Conservation (phyloP, 2,797 vertebrate genomes). For the Apodemus agrarius region DNA sequence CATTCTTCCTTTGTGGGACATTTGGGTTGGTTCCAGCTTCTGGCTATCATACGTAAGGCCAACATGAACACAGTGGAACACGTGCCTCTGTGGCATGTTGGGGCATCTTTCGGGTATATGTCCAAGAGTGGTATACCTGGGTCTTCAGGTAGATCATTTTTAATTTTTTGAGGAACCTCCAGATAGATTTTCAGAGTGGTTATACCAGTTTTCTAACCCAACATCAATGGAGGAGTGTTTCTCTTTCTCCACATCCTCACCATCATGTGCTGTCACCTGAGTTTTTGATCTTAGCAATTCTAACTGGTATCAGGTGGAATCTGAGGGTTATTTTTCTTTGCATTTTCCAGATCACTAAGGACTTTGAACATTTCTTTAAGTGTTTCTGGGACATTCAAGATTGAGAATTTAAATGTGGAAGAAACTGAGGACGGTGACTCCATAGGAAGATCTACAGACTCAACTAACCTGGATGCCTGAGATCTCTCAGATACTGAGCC, state of each 20-base stretch:
- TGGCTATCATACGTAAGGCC: background rate
- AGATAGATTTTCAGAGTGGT: background rate
- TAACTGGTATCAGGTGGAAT: background rate
- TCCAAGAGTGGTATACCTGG: background rate
- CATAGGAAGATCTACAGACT: too few relatives aligned
- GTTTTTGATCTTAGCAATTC: background rate
- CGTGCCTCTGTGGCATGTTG: rapidly evolving
- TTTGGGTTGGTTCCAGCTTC: background rate
- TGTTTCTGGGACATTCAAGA: too few relatives aligned
- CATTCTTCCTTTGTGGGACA: background rate
- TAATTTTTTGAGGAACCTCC: background rate
- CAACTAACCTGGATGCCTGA: too few relatives aligned
- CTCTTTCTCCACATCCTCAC: background rate
- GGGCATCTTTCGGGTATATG: background rate
- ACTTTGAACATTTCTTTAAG: too few relatives aligned
- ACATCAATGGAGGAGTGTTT: background rate
- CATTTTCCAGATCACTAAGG: too few relatives aligned
- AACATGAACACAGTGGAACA: background rate
- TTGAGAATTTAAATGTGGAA: too few relatives aligned
- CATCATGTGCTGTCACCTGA: background rate
- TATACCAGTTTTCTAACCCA: background rate
- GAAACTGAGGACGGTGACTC: too few relatives aligned
- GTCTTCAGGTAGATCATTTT: background rate
- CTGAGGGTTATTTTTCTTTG: too few relatives aligned
- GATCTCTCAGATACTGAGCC: too few relatives aligned